A percentile compares a stretch with the other conserved stretches of the same genome.
Conservation (phyloP, 2,888 invertebrate species). For the Nysson spinosus region DNA sequence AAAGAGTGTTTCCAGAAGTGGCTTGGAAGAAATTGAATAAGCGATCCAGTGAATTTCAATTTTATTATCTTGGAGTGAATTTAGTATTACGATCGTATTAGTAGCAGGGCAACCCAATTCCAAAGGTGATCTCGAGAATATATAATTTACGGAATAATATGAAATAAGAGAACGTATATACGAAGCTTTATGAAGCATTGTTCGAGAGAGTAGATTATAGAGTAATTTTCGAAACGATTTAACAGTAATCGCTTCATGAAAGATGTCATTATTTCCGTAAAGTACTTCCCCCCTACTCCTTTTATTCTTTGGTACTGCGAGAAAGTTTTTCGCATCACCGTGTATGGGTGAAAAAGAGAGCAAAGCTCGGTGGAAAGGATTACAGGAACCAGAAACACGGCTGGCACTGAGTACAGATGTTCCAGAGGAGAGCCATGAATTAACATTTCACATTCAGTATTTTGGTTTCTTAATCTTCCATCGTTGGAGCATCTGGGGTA, state of each 20-base stretch:
- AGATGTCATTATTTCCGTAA: constrained; percentile 40
- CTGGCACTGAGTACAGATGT: constrained; percentile 54
- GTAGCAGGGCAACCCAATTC: no score
- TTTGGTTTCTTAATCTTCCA: constrained; percentile 32
- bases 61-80: no score
- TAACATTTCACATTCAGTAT: constrained; percentile 48
- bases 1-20: no score
- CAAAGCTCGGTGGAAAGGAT: constrained; percentile 59
- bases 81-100: no score
- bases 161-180: no score
- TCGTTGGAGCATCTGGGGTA: constrained; percentile 24
- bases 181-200: neutral
- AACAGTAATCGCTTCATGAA: constrained; percentile 36
- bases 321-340: constrained; percentile 42
- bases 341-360: constrained; percentile 28
- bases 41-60: no score
- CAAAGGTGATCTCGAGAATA: no score
- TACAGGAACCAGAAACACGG: constrained; percentile 46
- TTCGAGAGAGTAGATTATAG: neutral
- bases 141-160: neutral
- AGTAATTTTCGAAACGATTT: constrained; percentile 31
- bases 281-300: constrained; percentile 5
- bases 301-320: constrained; percentile 6
- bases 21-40: no score
- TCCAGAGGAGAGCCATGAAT: constrained; percentile 61